Conservation (phyloP, 2,888 invertebrate species). For the Cosmorhoe ocellata region DNA sequence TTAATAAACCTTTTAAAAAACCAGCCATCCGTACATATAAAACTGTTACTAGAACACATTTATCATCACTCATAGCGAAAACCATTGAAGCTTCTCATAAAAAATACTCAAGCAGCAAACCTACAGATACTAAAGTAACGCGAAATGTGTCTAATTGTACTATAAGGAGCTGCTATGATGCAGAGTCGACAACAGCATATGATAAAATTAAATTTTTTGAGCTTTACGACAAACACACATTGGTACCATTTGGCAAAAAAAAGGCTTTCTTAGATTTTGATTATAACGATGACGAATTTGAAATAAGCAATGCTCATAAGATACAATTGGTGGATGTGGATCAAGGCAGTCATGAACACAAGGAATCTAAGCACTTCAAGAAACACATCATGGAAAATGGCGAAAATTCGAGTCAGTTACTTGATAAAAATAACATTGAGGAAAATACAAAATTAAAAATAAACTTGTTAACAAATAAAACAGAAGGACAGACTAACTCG, state of each 20-base stretch:
- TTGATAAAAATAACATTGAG: not conserved
- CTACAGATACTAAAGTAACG: not conserved
- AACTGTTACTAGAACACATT: not conserved
- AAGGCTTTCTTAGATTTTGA: slow-evolving; percentile 26
- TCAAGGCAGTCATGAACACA: slow-evolving; percentile 36
- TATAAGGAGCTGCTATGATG: not conserved
- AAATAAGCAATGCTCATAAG: slow-evolving; percentile 30
- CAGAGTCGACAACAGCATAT: slow-evolving; percentile 37
- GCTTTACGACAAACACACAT: slow-evolving; percentile 61
- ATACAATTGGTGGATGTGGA: slow-evolving; percentile 45
- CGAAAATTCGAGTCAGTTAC: slow-evolving; percentile 3
- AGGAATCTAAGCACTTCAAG: slow-evolving; percentile 46
- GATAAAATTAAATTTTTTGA: slow-evolving; percentile 73
- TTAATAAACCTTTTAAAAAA: not conserved
- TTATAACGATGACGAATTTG: slow-evolving; percentile 27
- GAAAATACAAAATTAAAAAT: slow-evolving; percentile 6
- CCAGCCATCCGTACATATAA: not conserved
- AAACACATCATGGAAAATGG: slow-evolving; percentile 44
- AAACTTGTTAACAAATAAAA: not conserved
- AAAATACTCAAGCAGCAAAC: not conserved
- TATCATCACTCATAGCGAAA: not conserved
- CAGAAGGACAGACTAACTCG: slow-evolving; percentile 2
- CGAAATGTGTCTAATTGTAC: not conserved
- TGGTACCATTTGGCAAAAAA: slow-evolving; percentile 19
- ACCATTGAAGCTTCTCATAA: not conserved